Conservation (phyloP, 2,797 vertebrate species). For the Anabacerthia variegaticeps region DNA sequence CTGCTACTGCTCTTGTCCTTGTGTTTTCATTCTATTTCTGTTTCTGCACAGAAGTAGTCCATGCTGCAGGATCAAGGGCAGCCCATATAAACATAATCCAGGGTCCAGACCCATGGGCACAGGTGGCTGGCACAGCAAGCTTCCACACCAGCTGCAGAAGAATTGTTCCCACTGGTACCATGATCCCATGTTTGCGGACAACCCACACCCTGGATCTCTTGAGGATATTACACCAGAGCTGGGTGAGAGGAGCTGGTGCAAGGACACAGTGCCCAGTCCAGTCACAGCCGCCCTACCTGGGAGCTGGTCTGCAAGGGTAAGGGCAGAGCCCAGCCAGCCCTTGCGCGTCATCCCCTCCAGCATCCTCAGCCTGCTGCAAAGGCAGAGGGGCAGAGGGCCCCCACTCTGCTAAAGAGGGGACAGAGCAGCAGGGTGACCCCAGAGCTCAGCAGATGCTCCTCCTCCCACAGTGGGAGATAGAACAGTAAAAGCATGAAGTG, state of each 20-base stretch:
- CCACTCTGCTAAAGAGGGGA: rapidly evolving
- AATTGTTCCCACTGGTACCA: background rate
- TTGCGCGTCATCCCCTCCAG: rapidly evolving
- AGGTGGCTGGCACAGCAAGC: background rate
- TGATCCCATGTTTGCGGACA: background rate
- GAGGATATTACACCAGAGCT: background rate
- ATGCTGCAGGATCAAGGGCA: background rate
- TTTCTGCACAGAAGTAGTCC: background rate
- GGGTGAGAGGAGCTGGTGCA: background rate
- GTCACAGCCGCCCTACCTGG: background rate
- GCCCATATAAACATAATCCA: background rate
- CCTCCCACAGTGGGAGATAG: rapidly evolving
- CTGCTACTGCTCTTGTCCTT: background rate
- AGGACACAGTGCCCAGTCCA: rapidly evolving
- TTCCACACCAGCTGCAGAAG: background rate
- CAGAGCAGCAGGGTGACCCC: background rate
- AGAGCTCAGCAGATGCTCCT: background rate
- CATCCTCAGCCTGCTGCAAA: background rate
- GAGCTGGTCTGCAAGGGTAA: rapidly evolving
- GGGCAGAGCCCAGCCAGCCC: background rate
- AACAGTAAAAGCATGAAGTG: background rate
- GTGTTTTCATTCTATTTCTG: background rate
- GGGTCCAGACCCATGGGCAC: background rate
- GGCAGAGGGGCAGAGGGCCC: background rate
- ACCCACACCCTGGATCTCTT: rapidly evolving